These are phyloP conservation scores for Helogale parvula DNA, from an alignment of 2,113 vertebrate genomes.

Conservation along the genomic window DNA sequence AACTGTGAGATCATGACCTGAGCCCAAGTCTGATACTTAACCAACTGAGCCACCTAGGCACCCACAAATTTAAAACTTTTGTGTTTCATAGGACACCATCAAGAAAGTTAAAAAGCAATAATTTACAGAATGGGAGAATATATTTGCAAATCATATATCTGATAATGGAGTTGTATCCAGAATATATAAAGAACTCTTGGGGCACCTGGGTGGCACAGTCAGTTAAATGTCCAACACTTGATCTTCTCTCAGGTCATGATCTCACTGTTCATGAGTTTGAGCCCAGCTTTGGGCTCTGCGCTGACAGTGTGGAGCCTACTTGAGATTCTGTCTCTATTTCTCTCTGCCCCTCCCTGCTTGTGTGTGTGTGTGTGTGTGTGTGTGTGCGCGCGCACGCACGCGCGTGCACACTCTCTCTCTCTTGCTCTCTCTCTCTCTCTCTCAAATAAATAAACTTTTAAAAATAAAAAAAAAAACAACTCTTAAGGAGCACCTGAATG, in stretches of 20 bases:
- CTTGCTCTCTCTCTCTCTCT: too few relatives aligned
- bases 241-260: background rate
- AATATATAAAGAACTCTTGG: background rate
- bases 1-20: too few relatives aligned
- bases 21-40: too few relatives aligned
- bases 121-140: background rate
- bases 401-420: too few relatives aligned
- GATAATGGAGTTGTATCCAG: background rate
- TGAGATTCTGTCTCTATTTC: background rate
- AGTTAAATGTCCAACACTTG: background rate
- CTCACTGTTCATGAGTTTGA: background rate
- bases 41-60: too few relatives aligned
- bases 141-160: background rate
- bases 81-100: background rate
- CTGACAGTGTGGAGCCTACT: background rate
- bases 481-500: too few relatives aligned
- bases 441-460: too few relatives aligned
- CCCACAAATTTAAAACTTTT: background rate
- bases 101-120: background rate
- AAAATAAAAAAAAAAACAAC: too few relatives aligned
- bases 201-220: background rate
- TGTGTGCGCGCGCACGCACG: too few relatives aligned
- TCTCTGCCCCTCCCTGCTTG: too few relatives aligned
- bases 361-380: too few relatives aligned
- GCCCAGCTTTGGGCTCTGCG: background rate